A percentile compares a stretch with the other conserved stretches of the same genome.
Conservation (phyloP, 1,140 invertebrate genomes). For the Teleopsis dalmanni region DNA sequence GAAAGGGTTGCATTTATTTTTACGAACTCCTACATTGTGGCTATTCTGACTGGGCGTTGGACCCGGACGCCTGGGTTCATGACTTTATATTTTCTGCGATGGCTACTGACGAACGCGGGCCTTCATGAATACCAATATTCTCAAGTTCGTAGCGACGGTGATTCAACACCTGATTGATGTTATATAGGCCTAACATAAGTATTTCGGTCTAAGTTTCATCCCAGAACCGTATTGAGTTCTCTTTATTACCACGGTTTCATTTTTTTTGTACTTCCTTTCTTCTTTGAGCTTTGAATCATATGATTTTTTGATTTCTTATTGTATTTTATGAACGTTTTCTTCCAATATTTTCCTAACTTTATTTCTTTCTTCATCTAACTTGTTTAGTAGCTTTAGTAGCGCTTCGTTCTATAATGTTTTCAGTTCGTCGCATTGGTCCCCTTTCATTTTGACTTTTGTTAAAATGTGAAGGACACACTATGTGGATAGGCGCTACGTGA, state of each 20-base stretch:
- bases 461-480: no score
- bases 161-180: neutral
- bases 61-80: no score
- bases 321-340: constrained; percentile 26
- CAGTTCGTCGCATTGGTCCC: constrained; percentile 19
- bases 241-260: constrained; percentile 39
- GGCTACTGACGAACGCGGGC: no score
- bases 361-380: neutral
- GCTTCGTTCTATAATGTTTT: constrained; percentile 22
- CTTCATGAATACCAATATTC: neutral
- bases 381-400: constrained; percentile 17
- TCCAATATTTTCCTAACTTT: constrained; percentile 15
- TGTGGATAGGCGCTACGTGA: no score
- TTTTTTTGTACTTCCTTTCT: constrained; percentile 20
- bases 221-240: constrained; percentile 33
- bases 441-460: constrained; percentile 23
- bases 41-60: no score
- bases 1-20: no score
- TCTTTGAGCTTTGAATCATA: constrained; percentile 28
- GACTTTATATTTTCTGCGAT: no score
- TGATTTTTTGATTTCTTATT: constrained; percentile 32
- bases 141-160: neutral
- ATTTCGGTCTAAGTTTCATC: constrained; percentile 30
- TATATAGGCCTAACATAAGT: constrained; percentile 33
- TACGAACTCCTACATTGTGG: no score